Evolutionary conservation across 1,140 invertebrate genomes (phyloP).

Genomic region (Myzus persicae): DNA sequence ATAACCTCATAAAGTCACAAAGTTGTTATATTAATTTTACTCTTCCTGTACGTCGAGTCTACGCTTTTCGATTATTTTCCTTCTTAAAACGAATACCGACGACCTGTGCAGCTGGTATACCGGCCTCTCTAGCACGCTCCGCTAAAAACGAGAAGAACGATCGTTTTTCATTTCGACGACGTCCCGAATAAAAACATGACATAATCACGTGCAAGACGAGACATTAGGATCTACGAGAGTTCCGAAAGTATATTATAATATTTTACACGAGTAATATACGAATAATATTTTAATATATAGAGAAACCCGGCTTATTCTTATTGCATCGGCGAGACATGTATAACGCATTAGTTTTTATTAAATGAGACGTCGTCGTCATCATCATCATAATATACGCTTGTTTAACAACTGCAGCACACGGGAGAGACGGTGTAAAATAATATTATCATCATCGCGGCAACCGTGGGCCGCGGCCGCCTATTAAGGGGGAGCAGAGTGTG

Average conservation of each 20-base stretch:
- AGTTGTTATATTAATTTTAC: too few species aligned
- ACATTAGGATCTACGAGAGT: neutral
- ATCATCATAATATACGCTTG: neutral
- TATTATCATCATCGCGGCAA: neutral
- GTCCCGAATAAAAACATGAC: neutral
- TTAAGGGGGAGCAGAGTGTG: conserved; percentile 9
- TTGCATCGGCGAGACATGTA: neutral
- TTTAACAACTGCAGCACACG: neutral
- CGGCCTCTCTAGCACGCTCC: too few species aligned
- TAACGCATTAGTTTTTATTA: conserved; percentile 15
- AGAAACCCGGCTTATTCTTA: neutral
- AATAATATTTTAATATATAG: neutral
- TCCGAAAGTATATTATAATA: neutral
- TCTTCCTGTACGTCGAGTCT: neutral
- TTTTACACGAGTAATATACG: neutral
- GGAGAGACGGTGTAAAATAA: neutral
- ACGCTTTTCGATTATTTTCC: neutral
- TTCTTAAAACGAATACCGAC: too few species aligned
- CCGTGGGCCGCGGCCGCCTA: neutral
- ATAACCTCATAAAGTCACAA: too few species aligned
- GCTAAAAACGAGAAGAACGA: too few species aligned
- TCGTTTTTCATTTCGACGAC: neutral
- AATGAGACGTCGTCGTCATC: neutral
- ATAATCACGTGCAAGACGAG: too few species aligned
- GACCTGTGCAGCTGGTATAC: too few species aligned